Percentiles rank a stretch among this genome's conserved stretches.
phyloP scores from a whole-genome alignment of 2,113 vertebrate species.

The Lampris incognitus region DNA sequence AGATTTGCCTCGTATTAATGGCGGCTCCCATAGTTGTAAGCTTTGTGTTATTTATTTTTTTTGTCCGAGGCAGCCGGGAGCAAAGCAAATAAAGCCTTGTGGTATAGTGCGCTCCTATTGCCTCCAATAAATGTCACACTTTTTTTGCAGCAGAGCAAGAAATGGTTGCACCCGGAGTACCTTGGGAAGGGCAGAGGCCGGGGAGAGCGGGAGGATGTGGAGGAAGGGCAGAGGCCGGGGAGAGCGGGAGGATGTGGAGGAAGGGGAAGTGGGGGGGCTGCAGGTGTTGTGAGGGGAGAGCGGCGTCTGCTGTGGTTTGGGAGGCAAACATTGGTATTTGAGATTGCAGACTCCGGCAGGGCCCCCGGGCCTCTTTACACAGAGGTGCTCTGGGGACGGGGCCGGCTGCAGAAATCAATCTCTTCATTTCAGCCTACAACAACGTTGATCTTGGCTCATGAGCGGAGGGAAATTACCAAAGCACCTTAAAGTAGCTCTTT shows the following conservation, averaged over 20 bases:
- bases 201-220: neutral
- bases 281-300: neutral
- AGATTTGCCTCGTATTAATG: no score
- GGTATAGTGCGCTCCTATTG: neutral
- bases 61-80: no score
- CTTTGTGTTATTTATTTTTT: no score
- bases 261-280: neutral
- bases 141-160: neutral
- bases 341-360: conserved; percentile 29
- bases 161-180: no score
- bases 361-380: conserved; percentile 43
- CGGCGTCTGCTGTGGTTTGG: conserved; percentile 14
- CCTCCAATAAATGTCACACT: conserved; percentile 5
- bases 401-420: conserved; percentile 52
- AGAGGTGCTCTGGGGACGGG: conserved; percentile 25
- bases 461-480: conserved; percentile 18
- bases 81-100: neutral
- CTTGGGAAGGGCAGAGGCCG: no score
- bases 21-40: no score
- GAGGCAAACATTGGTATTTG: conserved; percentile 53
- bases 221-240: neutral
- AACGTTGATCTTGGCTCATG: conserved; percentile 36
- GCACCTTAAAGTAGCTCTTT: conserved; percentile 35
- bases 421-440: conserved; percentile 52
- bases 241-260: neutral